Evolutionary conservation across 2,888 invertebrate genomes (phyloP).

Genomic region (Adela reaumurella): DNA sequence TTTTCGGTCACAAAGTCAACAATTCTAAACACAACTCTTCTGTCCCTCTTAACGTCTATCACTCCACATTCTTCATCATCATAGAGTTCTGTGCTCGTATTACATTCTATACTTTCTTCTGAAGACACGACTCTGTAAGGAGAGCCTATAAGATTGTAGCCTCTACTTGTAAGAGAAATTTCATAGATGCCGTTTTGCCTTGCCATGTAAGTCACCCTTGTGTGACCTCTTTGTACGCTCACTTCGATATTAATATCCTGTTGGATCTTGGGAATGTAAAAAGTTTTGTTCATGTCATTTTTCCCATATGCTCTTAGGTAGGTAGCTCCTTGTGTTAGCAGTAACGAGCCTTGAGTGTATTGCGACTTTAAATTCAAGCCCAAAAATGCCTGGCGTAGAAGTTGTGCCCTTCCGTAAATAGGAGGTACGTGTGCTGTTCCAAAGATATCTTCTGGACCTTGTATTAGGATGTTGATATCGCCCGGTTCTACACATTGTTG

Average conservation of each 20-base stretch:
- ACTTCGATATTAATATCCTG: conserved; percentile 51
- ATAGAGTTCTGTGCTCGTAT: conserved; percentile 39
- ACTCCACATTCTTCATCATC: conserved; percentile 49
- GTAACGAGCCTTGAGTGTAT: conserved; percentile 36
- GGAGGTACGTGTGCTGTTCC: conserved; percentile 42
- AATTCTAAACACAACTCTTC: conserved; percentile 47
- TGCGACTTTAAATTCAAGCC: conserved; percentile 32
- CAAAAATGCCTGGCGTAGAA: conserved; percentile 40
- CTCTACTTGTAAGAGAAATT: conserved; percentile 53
- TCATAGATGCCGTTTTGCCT: conserved; percentile 53
- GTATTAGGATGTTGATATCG: conserved; percentile 43
- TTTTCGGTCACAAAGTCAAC: conserved; percentile 56
- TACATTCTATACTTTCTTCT: conserved; percentile 29
- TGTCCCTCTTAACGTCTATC: conserved; percentile 37
- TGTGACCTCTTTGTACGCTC: conserved; percentile 40
- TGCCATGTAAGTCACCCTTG: conserved; percentile 49
- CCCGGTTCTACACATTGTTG: conserved; percentile 46
- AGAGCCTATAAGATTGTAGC: conserved; percentile 56
- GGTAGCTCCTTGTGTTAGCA: conserved; percentile 40
- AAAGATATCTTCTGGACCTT: conserved; percentile 44
- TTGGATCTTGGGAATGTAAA: conserved; percentile 42
- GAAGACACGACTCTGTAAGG: conserved; percentile 52
- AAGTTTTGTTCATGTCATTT: conserved; percentile 45
- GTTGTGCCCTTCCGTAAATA: conserved; percentile 43
- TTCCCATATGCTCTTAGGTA: conserved; percentile 43